Base-by-base conservation (phyloP, 2,113 vertebrate genomes). In the Girardinichthys multiradiatus region DNA sequence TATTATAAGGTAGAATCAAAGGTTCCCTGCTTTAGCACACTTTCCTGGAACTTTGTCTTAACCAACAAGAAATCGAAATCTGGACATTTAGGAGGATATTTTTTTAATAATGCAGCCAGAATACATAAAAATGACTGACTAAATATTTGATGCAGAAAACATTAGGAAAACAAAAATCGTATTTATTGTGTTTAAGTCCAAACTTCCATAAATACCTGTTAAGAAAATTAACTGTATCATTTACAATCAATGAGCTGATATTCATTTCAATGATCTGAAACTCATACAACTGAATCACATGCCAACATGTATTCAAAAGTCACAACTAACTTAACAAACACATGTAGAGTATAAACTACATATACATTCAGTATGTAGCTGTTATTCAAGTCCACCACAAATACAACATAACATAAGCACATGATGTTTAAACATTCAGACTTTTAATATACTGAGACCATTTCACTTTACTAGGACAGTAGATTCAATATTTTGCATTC, bases 301-400 rank as follows among this genome's bases (percentile, higher is more conserved):
- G 81, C 79, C 84, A 71, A 81, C 87, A 59, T 42, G 70, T 84
- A 85, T 62, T 80, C 63, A 76, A 75, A 84, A 64, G 37, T 81
- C 78, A 85, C 70, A n/a, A 64, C 27, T 82, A 66, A 77, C 73
- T 79, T 70, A 72, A 89, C 83, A 81, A 72, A 89, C 83, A 80
- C 17, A 77, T 80, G 68, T 28, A 81, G 67, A 70, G 54, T 80
- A 57, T 74, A n/a, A n/a, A n/a, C n/a, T n/a, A 89, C 72, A 62
- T 79, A 62, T 85, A 89, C 87, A 91, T 90, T 92, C 84, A 31
- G 65, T 62, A 80, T 84, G 77, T 77, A 83, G 84, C 82, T 84
- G 70, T 80, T 84, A 82, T 69, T 83, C 69, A 81, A 57, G 72
- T 84, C 83, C 82, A 86, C 68, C 82, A 88, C 85, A 64, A 76